Evolutionary conservation across 2,888 invertebrate genomes (phyloP).

Genomic region (Beris chalybata): DNA sequence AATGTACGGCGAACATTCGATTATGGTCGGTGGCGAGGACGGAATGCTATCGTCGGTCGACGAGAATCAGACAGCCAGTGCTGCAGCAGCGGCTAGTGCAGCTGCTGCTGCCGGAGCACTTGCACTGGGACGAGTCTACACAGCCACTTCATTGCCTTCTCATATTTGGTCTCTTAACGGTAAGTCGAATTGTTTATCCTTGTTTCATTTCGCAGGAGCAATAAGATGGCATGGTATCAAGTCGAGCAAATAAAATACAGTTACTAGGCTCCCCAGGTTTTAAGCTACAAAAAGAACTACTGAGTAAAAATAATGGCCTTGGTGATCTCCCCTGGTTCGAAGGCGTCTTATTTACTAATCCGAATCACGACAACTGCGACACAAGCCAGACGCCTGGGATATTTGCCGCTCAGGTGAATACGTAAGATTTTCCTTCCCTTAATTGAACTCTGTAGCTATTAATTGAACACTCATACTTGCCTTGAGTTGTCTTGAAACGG

Average conservation of each 20-base stretch:
- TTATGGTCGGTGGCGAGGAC: constrained; percentile 30
- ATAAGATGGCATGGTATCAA: not conserved
- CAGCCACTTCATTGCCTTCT: constrained; percentile 86
- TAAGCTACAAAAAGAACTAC: no score
- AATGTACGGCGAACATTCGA: constrained; percentile 58
- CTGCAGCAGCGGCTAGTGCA: constrained; percentile 50
- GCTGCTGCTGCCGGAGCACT: constrained; percentile 50
- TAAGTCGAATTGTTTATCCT: constrained; percentile 58
- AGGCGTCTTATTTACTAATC: no score
- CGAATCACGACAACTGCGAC: no score
- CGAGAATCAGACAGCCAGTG: constrained; percentile 43
- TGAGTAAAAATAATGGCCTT: no score
- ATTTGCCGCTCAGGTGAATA: no score
- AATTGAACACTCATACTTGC: no score
- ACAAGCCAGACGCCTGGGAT: no score
- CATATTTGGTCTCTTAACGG: constrained; percentile 92
- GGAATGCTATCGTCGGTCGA: constrained; percentile 66
- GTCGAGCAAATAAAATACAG: not conserved
- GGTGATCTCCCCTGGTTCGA: no score
- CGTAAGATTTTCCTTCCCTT: no score
- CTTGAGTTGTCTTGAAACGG: no score
- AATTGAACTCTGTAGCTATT: no score
- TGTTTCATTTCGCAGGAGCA: not conserved
- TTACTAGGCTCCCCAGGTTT: no score
- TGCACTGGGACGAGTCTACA: constrained; percentile 76